Evolutionary conservation across 2,888 invertebrate species (phyloP).

Genomic region (Drosophila neutralis): DNA sequence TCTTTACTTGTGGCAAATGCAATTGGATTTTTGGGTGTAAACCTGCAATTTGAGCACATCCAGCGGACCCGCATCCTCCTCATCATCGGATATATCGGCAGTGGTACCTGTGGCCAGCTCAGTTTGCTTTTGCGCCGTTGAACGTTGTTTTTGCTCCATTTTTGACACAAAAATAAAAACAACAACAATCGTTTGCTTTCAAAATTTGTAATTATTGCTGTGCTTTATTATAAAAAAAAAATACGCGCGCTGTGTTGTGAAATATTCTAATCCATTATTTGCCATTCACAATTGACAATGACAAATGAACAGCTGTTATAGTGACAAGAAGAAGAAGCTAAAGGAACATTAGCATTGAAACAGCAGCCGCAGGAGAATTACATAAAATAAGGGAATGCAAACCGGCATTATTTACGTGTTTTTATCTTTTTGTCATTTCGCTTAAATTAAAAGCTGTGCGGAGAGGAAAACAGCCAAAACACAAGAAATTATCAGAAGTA

Average conservation of each 20-base stretch:
- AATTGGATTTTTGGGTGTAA: constrained; percentile 24
- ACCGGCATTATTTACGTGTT: constrained; percentile 58
- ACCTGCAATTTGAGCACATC: constrained; percentile 91
- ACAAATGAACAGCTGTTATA: constrained; percentile 1
- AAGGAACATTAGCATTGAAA: constrained; percentile 22
- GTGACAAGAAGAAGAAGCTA: constrained; percentile 14
- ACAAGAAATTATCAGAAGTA: constrained; percentile 57
- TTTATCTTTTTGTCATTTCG: constrained; percentile 1
- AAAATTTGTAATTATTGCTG: constrained; percentile 18
- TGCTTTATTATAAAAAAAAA: constrained; percentile 30
- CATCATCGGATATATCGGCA: constrained; percentile 85
- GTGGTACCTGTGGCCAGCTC: constrained; percentile 85
- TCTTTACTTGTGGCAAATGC: too few species aligned
- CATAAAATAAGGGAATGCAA: constrained; percentile 51
- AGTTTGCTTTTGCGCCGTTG: constrained; percentile 44
- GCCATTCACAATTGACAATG: constrained; percentile 29
- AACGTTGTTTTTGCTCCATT: constrained; percentile 57
- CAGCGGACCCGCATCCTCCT: constrained; percentile 90
- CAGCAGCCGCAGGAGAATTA: constrained; percentile 43
- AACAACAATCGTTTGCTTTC: background rate
- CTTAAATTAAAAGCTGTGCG: constrained; percentile 14
- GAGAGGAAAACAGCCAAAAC: background rate
- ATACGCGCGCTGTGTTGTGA: constrained; percentile 57
- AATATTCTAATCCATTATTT: constrained; percentile 32
- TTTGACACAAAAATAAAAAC: background rate